Conservation (phyloP, 2,113 vertebrate genomes). For the Prunella fulvescens region DNA sequence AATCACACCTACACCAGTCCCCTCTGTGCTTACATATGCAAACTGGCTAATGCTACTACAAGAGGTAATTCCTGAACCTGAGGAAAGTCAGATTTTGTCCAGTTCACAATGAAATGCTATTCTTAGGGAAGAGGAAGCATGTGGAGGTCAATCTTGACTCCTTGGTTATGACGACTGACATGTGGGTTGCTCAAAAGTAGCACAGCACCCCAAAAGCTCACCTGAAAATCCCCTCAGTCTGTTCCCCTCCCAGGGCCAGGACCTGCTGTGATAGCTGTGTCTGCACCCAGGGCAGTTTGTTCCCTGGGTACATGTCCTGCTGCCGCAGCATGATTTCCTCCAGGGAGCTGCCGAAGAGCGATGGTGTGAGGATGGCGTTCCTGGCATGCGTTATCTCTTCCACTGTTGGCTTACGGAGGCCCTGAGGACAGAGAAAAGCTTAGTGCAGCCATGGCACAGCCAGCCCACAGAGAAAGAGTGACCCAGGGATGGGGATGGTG, state of each 20-base stretch:
- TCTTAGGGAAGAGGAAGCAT: background rate
- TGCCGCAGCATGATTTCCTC: constrained; percentile 90
- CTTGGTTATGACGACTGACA: background rate
- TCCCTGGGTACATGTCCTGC: constrained; percentile 80
- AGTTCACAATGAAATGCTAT: background rate
- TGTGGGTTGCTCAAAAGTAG: background rate
- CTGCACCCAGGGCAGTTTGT: constrained; percentile 89
- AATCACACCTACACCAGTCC: background rate
- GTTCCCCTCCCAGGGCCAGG: constrained; percentile 83
- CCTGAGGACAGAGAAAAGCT: constrained; percentile 64
- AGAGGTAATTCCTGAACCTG: background rate
- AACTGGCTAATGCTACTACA: background rate
- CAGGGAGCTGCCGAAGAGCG: constrained; percentile 86
- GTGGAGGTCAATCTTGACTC: background rate
- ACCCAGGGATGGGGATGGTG: rapidly evolving
- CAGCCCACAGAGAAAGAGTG: background rate
- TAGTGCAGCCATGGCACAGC: background rate
- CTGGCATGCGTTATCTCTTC: constrained; percentile 85
- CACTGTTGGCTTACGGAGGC: constrained; percentile 85
- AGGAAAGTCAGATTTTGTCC: background rate
- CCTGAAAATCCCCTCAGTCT: constrained; percentile 92
- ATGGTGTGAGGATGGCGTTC: constrained; percentile 84
- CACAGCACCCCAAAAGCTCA: constrained; percentile 31
- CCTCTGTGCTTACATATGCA: background rate
- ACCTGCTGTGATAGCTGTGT: constrained; percentile 89